A percentile compares a stretch with the other conserved stretches of the same genome.
Conservation (phyloP, 2,888 invertebrate species). For the Allolobophora icterica region DNA sequence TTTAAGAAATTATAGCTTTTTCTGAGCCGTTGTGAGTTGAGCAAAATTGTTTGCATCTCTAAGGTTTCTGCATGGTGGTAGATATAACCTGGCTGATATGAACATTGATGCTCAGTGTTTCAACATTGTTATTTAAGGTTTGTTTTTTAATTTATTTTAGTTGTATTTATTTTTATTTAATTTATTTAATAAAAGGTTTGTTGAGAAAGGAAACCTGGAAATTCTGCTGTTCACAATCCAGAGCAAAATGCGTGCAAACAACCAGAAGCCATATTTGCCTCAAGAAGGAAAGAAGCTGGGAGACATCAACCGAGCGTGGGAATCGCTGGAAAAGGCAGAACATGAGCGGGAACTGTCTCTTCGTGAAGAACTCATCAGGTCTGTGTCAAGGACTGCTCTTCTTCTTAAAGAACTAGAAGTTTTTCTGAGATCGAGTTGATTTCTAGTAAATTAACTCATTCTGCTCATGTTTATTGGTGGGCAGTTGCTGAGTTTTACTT, state of each 20-base stretch:
- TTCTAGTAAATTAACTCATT: not conserved
- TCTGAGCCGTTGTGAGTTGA: no score
- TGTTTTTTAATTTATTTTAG: conserved; percentile 6
- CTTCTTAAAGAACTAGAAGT: not conserved
- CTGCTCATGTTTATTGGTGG: not conserved
- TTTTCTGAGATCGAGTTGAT: not conserved
- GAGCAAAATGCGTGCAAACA: conserved; percentile 97
- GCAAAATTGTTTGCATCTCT: no score
- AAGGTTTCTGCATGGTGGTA: no score
- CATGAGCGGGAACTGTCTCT: conserved; percentile 96
- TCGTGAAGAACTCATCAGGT: conserved; percentile 89
- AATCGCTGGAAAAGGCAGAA: conserved; percentile 93
- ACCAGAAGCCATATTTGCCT: conserved; percentile 93
- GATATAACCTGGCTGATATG: no score
- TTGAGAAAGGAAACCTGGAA: conserved; percentile 97
- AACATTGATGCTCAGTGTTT: no score
- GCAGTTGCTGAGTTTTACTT: not conserved
- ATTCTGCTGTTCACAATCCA: conserved; percentile 95
- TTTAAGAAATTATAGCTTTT: no score
- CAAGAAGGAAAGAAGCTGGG: conserved; percentile 97
- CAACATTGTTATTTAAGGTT: not conserved
- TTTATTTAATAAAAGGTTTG: conserved; percentile 72
- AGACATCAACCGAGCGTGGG: conserved; percentile 99
- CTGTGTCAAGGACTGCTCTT: not conserved
- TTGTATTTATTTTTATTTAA: not conserved